These are phyloP conservation scores for Tokudaia muenninki DNA, from an alignment of 2,797 vertebrate genomes.

Conservation along the genomic window DNA sequence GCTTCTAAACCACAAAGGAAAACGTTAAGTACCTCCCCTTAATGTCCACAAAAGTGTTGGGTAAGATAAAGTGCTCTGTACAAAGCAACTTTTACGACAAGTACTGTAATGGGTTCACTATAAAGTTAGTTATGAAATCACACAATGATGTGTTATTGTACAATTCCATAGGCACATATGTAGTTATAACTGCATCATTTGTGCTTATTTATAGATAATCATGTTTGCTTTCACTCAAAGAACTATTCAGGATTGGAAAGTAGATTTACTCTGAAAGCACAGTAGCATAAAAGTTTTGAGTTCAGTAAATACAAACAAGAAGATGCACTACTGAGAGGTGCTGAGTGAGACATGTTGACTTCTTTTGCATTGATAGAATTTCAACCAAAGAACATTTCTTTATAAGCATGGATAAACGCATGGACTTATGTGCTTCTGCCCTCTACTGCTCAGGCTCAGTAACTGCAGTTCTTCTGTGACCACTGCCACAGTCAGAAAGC, in stretches of 20 bases:
- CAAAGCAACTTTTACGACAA: background rate
- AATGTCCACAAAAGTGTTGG: background rate
- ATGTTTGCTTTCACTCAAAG: background rate
- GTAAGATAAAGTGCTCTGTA: background rate
- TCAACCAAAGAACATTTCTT: background rate
- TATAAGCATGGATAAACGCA: background rate
- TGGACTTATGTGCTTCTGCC: slow-evolving; percentile 77
- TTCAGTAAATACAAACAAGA: background rate
- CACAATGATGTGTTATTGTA: background rate
- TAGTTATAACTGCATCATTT: background rate
- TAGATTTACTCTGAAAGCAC: slow-evolving; percentile 7
- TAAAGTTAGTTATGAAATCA: background rate
- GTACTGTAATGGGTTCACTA: background rate
- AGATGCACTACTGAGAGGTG: background rate
- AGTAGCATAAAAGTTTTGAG: background rate
- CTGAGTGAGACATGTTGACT: background rate
- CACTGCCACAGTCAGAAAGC: background rate
- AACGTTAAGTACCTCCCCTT: background rate
- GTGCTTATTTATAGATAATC: background rate
- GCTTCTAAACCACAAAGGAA: background rate
- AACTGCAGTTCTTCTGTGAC: slow-evolving; percentile 68
- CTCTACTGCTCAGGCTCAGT: slow-evolving; percentile 76
- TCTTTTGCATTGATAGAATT: slow-evolving; percentile 13
- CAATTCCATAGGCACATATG: background rate
- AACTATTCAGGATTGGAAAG: slow-evolving; percentile 13